phyloP scores from a whole-genome alignment of 2,113 vertebrate genomes.

The Sander lucioperca region DNA sequence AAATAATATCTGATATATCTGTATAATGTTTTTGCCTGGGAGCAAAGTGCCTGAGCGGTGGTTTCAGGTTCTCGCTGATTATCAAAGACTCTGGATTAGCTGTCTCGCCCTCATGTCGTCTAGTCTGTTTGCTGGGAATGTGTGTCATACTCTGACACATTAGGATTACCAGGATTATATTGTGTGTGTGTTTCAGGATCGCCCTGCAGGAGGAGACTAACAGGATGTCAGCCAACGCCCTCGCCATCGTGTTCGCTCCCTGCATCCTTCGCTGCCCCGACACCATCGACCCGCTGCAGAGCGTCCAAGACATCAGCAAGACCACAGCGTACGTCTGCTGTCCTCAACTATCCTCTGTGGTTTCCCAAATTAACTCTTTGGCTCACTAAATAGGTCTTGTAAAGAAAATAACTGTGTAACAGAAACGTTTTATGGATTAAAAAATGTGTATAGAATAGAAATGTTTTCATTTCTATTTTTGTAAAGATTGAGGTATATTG shows the following conservation, averaged over 20 bases:
- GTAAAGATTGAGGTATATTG: not conserved
- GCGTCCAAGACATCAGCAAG: conserved; percentile 97
- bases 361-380: not conserved
- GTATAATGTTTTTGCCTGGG: not conserved
- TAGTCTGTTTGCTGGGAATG: not conserved
- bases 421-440: not conserved
- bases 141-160: not conserved
- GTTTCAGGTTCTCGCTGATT: conserved; percentile 2
- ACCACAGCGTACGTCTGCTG: conserved; percentile 92
- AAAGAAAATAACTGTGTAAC: not conserved
- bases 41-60: conserved; percentile 3
- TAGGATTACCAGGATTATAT: conserved; percentile 7
- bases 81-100: not conserved
- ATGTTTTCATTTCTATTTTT: not conserved
- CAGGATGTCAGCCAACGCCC: conserved; percentile 96
- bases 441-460: not conserved
- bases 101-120: not conserved
- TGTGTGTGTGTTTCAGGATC: conserved; percentile 84
- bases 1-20: conserved; percentile 3
- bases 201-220: conserved; percentile 97
- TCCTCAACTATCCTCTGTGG: not conserved
- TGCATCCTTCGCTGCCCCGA: conserved; percentile 97
- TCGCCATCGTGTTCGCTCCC: conserved; percentile 98
- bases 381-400: not conserved
- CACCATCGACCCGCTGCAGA: conserved; percentile 94